phyloP scores from a whole-genome alignment of 2,113 vertebrate species.

The Strix aluco region DNA sequence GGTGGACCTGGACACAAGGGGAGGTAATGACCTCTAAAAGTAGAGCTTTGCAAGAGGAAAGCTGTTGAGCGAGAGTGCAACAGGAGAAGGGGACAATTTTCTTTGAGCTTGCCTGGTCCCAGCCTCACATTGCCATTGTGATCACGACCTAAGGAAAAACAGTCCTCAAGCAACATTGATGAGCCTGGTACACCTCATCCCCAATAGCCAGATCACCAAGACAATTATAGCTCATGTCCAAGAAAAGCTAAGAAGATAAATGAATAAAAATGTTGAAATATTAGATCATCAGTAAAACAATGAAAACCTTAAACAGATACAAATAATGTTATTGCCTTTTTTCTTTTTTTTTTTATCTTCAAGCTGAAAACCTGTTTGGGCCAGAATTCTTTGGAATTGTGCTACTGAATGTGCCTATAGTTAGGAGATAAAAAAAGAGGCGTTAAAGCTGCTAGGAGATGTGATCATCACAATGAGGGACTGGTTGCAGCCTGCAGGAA shows the following conservation, averaged over 20 bases:
- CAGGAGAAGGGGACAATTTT: neutral
- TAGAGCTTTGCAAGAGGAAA: neutral
- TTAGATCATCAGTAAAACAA: conserved; percentile 29
- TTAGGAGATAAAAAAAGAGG: conserved; percentile 27
- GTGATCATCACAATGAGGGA: conserved; percentile 59
- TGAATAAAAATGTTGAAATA: conserved; percentile 27
- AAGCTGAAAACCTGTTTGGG: conserved; percentile 17
- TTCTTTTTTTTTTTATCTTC: neutral
- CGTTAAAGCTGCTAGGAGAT: neutral
- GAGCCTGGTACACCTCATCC: neutral
- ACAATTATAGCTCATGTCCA: neutral
- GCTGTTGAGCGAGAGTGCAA: neutral
- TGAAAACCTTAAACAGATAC: neutral
- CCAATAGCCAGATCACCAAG: neutral
- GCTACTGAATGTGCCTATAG: conserved; percentile 39
- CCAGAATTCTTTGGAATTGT: conserved; percentile 39
- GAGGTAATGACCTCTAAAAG: neutral
- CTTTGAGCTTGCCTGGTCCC: neutral
- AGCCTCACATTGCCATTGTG: neutral
- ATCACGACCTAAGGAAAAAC: neutral
- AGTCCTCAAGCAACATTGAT: neutral
- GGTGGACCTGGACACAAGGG: neutral
- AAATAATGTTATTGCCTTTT: neutral
- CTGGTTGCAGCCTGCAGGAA: conserved; percentile 61
- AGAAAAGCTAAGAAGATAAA: conserved; percentile 15